Base-by-base conservation (phyloP, 1,140 invertebrate species). In the Papilio helenus region DNA sequence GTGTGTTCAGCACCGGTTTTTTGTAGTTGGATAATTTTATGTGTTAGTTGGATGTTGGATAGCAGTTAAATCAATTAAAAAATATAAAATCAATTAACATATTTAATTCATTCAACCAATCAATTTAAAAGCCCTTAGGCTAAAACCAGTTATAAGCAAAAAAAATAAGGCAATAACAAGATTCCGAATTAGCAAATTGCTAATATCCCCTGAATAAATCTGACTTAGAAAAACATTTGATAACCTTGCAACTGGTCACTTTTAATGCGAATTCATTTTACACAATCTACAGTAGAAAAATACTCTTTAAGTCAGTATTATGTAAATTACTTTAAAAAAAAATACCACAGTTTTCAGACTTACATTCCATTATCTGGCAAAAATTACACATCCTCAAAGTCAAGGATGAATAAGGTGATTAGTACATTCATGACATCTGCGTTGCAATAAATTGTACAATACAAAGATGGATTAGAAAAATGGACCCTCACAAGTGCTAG, bases 301-400 rank as follows among this genome's bases (percentile, higher is more conserved):
- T 77, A 77, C 76, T 23, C 58, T 77, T 76, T 77, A 77, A 77
- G 58, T 46, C 76, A 61, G 74, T 42, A 29, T 77, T 61, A 58
- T 61, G 51, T 61, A 76, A 76, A 26, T 65, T 76, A 77, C 51
- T 42, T 65, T 65, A 65, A 65, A 77, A 77, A 65, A 77, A 77
- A 77, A 77, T 77, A 77, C 76, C 76, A 77, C 76, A 77, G 76
- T 77, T 61, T 77, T 77, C 76, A 77, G 76, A 77, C 76, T 77
- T 77, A 77, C 34, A 65, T 65, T 77, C 34, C 34, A 77, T 61
- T 77, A 61, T 65, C 76, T 77, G 76, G 76, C 76, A 77, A 74
- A 42, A 58, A 58, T 16, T 44, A 65, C 39, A 51, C 42, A 44
- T 77, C 29, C 76, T 77, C 34, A 58, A 34, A 29, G 14, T 68